Conservation (phyloP, 2,113 vertebrate genomes). For the Haplotaxodon microlepis region DNA sequence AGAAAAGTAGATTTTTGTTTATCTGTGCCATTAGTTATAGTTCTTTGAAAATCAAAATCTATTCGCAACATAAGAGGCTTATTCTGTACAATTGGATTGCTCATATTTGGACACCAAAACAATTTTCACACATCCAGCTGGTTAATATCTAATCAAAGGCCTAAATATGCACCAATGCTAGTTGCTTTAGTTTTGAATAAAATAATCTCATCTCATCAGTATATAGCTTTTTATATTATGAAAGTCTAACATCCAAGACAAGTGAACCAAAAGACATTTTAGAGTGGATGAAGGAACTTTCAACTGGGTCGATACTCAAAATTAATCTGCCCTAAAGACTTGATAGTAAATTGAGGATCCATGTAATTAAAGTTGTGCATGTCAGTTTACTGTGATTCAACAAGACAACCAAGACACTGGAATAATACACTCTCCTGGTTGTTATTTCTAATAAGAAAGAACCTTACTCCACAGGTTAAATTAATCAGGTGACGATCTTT, state of each 20-base stretch:
- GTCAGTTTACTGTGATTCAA: neutral
- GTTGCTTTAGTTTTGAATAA: neutral
- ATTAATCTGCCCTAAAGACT: neutral
- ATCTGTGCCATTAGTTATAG: neutral
- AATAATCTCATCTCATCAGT: neutral
- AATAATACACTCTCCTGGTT: neutral
- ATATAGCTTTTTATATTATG: neutral
- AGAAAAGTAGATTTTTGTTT: neutral
- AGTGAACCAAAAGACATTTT: neutral
- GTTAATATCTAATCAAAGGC: neutral
- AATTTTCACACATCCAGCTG: neutral
- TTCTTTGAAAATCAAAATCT: neutral
- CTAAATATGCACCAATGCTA: neutral
- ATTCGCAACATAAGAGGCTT: neutral
- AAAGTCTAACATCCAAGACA: neutral
- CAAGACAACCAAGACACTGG: neutral
- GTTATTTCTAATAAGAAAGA: neutral
- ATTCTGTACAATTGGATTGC: neutral
- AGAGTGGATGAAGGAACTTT: neutral
- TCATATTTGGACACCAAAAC: neutral
- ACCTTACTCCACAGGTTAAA: neutral
- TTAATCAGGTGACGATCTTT: neutral
- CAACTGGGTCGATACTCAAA: neutral
- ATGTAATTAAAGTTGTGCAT: neutral
- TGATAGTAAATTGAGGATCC: neutral